Conservation (phyloP, 1,140 invertebrate species). For the Drosophila elegans region DNA sequence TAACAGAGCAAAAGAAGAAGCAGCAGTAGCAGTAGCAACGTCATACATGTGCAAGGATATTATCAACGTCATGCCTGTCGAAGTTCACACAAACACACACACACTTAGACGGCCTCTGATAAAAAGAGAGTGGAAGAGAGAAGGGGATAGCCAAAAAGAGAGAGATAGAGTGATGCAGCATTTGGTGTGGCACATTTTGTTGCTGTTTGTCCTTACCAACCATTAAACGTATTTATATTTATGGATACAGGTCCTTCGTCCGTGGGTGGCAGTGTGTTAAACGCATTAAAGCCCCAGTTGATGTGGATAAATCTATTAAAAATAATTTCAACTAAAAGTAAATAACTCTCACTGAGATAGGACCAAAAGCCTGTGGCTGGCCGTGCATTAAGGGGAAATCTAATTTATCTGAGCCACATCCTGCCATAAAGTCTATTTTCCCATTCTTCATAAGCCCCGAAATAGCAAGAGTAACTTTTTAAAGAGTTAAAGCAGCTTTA, state of each 20-base stretch:
- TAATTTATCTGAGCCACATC: slow-evolving; percentile 62
- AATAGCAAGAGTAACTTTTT: slow-evolving; percentile 3
- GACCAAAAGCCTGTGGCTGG: slow-evolving; percentile 47
- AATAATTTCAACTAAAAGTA: slow-evolving; percentile 72
- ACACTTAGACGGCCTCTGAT: slow-evolving; percentile 4
- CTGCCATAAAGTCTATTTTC: slow-evolving; percentile 15
- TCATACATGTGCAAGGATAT: slow-evolving; percentile 82
- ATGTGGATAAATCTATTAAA: slow-evolving; percentile 75
- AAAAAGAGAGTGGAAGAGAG: not conserved
- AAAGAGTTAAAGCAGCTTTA: not conserved
- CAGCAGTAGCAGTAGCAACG: slow-evolving; percentile 68
- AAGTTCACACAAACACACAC: slow-evolving; percentile 47
- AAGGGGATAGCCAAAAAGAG: slow-evolving; percentile 1
- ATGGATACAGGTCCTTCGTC: slow-evolving; percentile 38
- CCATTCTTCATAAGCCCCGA: slow-evolving; percentile 1
- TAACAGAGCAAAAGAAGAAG: slow-evolving; percentile 45
- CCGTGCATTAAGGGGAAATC: slow-evolving; percentile 60
- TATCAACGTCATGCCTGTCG: slow-evolving; percentile 81
- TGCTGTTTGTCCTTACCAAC: slow-evolving; percentile 55
- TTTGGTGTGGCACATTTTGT: slow-evolving; percentile 59
- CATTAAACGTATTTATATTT: slow-evolving; percentile 79
- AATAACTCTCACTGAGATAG: slow-evolving; percentile 16
- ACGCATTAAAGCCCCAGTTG: slow-evolving; percentile 48
- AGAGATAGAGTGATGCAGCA: slow-evolving; percentile 19
- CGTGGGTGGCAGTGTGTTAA: slow-evolving; percentile 41